Evolutionary conservation across 2,888 invertebrate genomes (phyloP).

Genomic region (Phengaris arion): DNA sequence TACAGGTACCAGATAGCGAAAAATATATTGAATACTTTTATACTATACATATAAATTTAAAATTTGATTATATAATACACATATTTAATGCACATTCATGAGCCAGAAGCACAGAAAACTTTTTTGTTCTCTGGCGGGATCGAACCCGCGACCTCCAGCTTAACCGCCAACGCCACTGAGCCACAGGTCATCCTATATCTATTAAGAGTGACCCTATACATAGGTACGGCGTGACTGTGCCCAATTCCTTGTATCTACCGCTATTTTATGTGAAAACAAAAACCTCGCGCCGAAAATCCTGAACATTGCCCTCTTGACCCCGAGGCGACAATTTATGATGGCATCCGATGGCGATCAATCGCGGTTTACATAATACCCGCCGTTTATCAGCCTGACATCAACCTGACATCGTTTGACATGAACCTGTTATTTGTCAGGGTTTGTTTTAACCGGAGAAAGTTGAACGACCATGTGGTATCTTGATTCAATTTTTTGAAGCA

Average conservation of each 20-base stretch:
- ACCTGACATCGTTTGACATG: slow-evolving; percentile 34
- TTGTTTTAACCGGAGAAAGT: slow-evolving; percentile 11
- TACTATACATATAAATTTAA: no score
- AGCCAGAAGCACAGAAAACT: no score
- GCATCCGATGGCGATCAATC: slow-evolving; percentile 55
- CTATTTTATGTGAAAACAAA: slow-evolving; percentile 15
- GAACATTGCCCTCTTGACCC: slow-evolving; percentile 34
- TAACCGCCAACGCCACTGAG: no score
- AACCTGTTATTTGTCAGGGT: slow-evolving; percentile 4
- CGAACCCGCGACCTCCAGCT: no score
- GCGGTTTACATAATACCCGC: slow-evolving; percentile 62
- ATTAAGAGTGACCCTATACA: no score
- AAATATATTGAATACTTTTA: no score
- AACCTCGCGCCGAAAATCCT: not conserved
- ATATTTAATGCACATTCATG: no score
- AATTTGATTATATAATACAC: no score
- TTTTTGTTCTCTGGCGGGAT: no score
- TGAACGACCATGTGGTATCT: not conserved
- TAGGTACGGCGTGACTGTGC: no score
- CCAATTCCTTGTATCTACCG: not conserved
- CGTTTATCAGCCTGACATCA: slow-evolving; percentile 54
- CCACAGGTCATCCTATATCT: no score
- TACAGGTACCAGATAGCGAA: no score
- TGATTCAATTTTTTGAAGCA: not conserved
- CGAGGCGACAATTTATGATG: slow-evolving; percentile 41